Evolutionary conservation across 1,140 invertebrate genomes (phyloP).

Genomic region (Dreissena polymorpha): DNA sequence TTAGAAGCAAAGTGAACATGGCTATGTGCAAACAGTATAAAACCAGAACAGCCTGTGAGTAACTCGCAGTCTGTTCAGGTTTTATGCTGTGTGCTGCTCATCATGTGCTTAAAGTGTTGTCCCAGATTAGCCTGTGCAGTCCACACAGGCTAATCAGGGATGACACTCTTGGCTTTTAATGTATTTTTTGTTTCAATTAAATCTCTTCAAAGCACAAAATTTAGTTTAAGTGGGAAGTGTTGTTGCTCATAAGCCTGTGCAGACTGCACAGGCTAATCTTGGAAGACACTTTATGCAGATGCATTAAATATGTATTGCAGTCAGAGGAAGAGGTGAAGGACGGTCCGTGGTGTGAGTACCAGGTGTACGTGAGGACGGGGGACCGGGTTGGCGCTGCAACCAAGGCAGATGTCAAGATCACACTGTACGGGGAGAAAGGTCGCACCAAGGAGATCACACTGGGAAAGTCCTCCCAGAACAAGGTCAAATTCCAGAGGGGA

Average conservation of each 20-base stretch:
- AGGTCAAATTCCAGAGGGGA: constrained; percentile 76
- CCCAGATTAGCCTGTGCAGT: no score
- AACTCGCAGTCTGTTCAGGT: background rate
- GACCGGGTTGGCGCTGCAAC: constrained; percentile 74
- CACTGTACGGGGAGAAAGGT: constrained; percentile 75
- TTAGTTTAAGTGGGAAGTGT: background rate
- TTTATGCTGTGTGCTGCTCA: no score
- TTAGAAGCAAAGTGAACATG: no score
- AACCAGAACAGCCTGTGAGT: no score
- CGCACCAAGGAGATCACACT: constrained; percentile 70
- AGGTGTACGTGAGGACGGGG: constrained; percentile 74
- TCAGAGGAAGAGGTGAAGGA: constrained; percentile 68
- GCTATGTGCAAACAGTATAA: no score
- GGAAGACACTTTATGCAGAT: background rate
- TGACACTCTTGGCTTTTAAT: background rate
- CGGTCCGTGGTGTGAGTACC: constrained; percentile 70
- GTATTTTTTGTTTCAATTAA: background rate
- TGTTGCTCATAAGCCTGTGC: background rate
- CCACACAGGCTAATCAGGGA: no score
- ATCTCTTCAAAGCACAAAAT: background rate
- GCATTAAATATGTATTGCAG: constrained; percentile 19
- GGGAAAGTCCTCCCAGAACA: constrained; percentile 71
- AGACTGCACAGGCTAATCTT: background rate
- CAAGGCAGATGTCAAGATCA: constrained; percentile 73
- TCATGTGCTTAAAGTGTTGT: background rate